Percentiles rank a stretch among this genome's conserved stretches.
Conservation (phyloP, 37 sponge, comb jelly and placozoan species). For the Spongia lamella region DNA sequence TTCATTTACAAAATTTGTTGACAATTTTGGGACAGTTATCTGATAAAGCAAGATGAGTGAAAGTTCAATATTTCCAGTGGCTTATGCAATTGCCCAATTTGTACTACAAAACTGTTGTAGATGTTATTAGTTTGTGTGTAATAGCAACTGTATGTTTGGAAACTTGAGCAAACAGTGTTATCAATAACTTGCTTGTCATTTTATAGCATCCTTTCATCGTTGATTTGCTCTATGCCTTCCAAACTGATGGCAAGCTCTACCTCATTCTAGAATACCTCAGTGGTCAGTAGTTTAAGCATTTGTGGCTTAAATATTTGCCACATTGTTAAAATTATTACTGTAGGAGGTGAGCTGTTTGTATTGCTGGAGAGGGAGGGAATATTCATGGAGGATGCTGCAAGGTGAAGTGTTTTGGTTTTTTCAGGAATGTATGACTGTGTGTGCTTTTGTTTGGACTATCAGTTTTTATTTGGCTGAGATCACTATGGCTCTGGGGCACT, state of each 20-base stretch:
- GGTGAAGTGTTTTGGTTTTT: too few relatives aligned
- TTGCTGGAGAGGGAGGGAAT: constrained; percentile 97
- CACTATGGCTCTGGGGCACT: constrained; percentile 90
- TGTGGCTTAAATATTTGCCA: constrained; percentile 55
- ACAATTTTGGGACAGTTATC: background rate
- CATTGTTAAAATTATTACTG: constrained; percentile 12
- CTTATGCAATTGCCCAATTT: background rate
- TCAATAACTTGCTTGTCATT: background rate
- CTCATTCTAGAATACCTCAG: constrained; percentile 94
- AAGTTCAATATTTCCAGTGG: background rate
- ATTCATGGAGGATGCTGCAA: constrained; percentile 90
- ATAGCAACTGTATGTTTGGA: background rate
- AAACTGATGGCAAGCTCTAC: constrained; percentile 95
- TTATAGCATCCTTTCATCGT: constrained; percentile 92
- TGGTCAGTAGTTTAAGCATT: constrained; percentile 49
- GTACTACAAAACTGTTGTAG: background rate
- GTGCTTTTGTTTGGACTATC: constrained; percentile 56
- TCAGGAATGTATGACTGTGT: constrained; percentile 92
- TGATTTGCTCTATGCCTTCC: constrained; percentile 89
- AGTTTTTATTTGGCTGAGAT: constrained; percentile 95
- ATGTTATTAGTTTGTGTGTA: background rate
- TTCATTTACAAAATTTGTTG: background rate
- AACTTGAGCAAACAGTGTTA: background rate
- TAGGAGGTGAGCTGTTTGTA: constrained; percentile 97
- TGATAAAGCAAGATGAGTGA: too few relatives aligned